Evolutionary conservation across 2,797 vertebrate genomes (phyloP), one percentile per base, ranked within the genome.

Genomic region (Neostethus bicornis): DNA sequence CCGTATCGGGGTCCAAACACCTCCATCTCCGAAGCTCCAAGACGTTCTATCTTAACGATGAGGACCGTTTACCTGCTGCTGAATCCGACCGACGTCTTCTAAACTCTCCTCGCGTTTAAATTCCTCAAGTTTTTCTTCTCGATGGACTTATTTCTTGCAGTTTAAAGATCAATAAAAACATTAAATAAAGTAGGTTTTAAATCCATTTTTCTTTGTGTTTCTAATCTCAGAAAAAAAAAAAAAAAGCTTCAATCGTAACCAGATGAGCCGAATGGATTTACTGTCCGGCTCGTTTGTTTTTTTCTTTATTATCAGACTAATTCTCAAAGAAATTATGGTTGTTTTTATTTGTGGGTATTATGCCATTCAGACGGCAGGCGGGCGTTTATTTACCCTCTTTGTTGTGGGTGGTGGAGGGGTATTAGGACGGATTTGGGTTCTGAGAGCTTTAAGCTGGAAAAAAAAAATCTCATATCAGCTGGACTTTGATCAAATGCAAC

Each of bases 401-500:
- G 75, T 85, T 85, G 81, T 63, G 60, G 72, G 61, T 57, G 77
- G 69, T 67, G 72, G 63, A 65, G 61, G 61, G 71, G 74, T 74
- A 64, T 81, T 83, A 76, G 81, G 80, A 84, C 78, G 70, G 79
- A 75, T 80, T 81, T 76, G 69, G n/a, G 67, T 66, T 87, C 47
- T 9, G 29, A 67, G 64, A 75, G 82, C 75, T 85, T 77, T n/a
- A n/a, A 75, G 75, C 73, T 21, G 66, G 51, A 84, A 69, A 59
- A 56, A 59, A 56, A 77, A 53, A 66, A 72, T 77, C 65, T 78
- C 80, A 85, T 89, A 87, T 88, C 74, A 66, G 82, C 68, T 64
- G 84, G 80, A 83, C 80, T 85, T 85, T 89, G 86, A 88, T 90
- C 80, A 82, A 81, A 83, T 77, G 80, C 82, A 83, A 78, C 61